These are phyloP conservation scores for Archilochus colubris DNA, from an alignment of 2,113 vertebrate genomes.

Conservation along the genomic window DNA sequence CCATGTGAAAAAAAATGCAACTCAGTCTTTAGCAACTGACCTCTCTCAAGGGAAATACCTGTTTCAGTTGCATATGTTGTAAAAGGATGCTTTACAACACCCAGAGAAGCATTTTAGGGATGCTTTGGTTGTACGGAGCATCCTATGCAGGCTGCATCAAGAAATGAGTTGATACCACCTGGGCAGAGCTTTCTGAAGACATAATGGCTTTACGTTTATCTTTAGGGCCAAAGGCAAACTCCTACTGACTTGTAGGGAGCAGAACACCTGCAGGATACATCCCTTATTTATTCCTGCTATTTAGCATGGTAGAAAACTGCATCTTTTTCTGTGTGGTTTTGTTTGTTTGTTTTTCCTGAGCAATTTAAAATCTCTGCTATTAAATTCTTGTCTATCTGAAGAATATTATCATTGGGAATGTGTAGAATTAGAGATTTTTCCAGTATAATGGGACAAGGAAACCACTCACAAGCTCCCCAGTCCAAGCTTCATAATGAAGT, in stretches of 20 bases:
- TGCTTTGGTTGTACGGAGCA: accelerated
- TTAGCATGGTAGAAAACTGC: neutral
- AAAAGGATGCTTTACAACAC: neutral
- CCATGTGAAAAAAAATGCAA: neutral
- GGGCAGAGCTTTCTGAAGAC: neutral
- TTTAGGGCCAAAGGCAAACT: neutral
- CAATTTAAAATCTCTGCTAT: neutral
- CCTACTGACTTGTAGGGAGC: neutral
- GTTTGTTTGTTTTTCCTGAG: neutral
- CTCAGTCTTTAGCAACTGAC: accelerated
- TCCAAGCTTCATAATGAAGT: neutral
- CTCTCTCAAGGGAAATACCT: neutral
- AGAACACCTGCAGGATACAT: neutral
- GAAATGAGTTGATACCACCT: neutral
- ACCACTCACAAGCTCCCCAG: neutral
- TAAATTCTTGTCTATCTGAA: neutral
- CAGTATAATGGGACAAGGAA: neutral
- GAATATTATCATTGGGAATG: neutral
- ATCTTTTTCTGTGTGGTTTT: neutral
- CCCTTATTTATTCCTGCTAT: neutral
- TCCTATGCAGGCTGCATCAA: accelerated
- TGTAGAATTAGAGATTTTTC: neutral
- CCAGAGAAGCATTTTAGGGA: neutral
- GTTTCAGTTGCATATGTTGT: accelerated
- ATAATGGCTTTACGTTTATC: neutral